Base-by-base conservation (phyloP, 2,888 invertebrate species). In the Pollenia griseotomentosa region DNA sequence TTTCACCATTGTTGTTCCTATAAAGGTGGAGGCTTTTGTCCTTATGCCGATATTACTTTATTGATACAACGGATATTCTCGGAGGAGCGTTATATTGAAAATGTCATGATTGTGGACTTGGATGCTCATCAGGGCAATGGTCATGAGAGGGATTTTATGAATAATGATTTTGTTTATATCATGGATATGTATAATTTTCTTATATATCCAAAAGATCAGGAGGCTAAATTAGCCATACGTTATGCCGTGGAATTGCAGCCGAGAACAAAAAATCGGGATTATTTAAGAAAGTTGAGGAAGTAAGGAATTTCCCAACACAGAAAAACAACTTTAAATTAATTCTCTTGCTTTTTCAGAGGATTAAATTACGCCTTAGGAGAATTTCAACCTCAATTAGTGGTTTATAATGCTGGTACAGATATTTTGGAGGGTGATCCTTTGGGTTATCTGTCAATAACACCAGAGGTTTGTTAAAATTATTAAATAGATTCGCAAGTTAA, bases 81-180 rank as follows among this genome's bases (percentile, higher is more conserved):
- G 33, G 92, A 94, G 88, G 94, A 95, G 81, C 91, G 92, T 70
- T 65, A 88, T 10, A 94, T 96, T 46, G 95, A 95, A 92, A 96
- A 94, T 57, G 95, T 96, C 2, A 97, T 98, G 97, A 97, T 98
- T 90, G 95, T 98, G 0, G 98, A 98, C 93, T 94, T 98, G 91
- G 98, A 98, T 94, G 98, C 98, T 4, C 98, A 98, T 94, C 98
- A 98, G 95, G 98, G 98, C 0, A 98, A 98, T 93, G 98, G 98
- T 0, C 96, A 98, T 92, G 96, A 97, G 91, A 94, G 95, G 14
- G 98, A 98, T 93, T 98, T 98, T 92, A 94, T 95, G 81, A 94
- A 95, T 70, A 95, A 96, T 63, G 92, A 94, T 0, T 95, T 95
- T 89, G 96, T 98, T n/a, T 98, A 96, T 91, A 98, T 98, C 88